Base-by-base conservation (phyloP, 2,888 invertebrate species). In the Andrena marginata region DNA sequence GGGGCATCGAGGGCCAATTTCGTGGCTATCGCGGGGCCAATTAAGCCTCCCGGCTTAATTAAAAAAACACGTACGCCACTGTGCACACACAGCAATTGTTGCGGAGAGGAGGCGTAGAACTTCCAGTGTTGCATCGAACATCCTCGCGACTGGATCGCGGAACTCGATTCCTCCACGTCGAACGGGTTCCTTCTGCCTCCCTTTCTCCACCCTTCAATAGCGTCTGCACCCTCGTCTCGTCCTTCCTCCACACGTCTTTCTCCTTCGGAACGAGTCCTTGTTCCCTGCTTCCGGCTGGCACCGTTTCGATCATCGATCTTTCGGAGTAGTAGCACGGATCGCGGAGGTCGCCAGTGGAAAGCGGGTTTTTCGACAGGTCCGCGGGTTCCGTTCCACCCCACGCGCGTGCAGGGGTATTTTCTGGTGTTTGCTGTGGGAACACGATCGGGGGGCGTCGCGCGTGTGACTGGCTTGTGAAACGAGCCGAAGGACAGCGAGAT, bases 71-170 rank as follows among this genome's bases (percentile, higher is more conserved):
- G 71, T 93, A 93, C 93, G 92, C 93, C 93, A 93, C 88, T 94
- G 93, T 87, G 82, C 88, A 85, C 83, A 81, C 84, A 87, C 80
- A 90, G 93, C 90, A 93, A 94, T 93, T 92, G 93, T 92, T 92
- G 92, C 92, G 89, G 89, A 91, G 91, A 91, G 88, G 87, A 91
- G 88, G 88, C 86, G 85, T 69, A 83, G 77, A 76, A 86, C 85
- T 88, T 89, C 82, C 92, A 94, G 94, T 94, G 89, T 90, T 86
- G 90, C 92, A 91, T 92, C 90, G 92, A 91, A 90, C 93, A 93
- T 92, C 92, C 91, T 91, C 89, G 91, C 87, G 92, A 88, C 80
- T 82, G 88, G 88, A 84, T 89, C 86, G 85, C 60, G 77, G 63
- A 60, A 81, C 65, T 3, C 48, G 31, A 54, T 63, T 62, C 51